Conservation (phyloP, 92 coral and sea anemone species). For the Chrysogorgia sp. region DNA sequence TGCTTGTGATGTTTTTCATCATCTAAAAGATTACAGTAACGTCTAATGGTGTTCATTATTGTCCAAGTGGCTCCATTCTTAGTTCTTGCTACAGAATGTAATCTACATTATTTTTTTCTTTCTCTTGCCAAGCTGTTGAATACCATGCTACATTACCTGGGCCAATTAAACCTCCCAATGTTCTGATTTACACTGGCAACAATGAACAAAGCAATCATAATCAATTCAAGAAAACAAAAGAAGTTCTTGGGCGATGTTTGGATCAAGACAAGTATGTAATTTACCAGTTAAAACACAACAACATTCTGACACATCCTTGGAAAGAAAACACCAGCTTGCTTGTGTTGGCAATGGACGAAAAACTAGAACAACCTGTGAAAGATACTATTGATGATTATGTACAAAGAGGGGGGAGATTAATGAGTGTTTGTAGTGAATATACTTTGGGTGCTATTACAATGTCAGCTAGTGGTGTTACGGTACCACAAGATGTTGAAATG, state of each 20-base stretch:
- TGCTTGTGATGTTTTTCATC: no score
- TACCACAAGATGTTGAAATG: not conserved
- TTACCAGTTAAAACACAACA: constrained; percentile 66
- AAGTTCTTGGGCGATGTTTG: constrained; percentile 49
- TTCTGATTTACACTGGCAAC: constrained; percentile 76
- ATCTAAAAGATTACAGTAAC: not conserved
- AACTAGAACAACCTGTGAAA: constrained; percentile 39
- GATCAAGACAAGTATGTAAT: constrained; percentile 78
- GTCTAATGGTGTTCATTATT: not conserved
- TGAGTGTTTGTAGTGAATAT: constrained; percentile 60
- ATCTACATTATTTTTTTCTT: not conserved
- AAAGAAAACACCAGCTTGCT: constrained; percentile 76
- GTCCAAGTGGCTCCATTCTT: not conserved
- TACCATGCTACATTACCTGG: not conserved
- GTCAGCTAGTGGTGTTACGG: not conserved
- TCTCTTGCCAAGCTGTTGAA: not conserved
- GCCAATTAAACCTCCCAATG: constrained; percentile 74
- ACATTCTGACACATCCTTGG: constrained; percentile 78
- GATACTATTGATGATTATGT: constrained; percentile 56
- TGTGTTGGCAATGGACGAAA: constrained; percentile 57
- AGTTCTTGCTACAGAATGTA: no score
- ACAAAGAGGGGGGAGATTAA: constrained; percentile 70
- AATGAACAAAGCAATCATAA: constrained; percentile 35
- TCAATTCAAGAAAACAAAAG: constrained; percentile 54
- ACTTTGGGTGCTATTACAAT: constrained; percentile 7